Percentiles rank a stretch among this genome's conserved stretches.
Evolutionary conservation across 2,888 invertebrate species (phyloP).

Genomic region (Lycophotia porphyrea): DNA sequence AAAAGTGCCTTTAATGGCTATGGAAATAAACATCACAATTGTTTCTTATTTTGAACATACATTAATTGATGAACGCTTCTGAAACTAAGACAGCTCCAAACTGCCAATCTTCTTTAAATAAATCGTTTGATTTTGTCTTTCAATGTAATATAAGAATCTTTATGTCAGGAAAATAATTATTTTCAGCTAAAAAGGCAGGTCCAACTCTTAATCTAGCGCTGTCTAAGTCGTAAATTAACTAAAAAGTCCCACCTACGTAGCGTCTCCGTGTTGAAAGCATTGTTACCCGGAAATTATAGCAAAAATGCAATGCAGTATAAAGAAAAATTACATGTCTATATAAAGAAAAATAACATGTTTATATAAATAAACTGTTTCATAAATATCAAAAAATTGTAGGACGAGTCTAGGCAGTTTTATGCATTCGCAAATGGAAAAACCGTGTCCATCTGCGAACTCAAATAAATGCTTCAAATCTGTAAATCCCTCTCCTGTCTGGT

Average conservation of each 20-base stretch:
- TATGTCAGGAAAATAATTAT: not conserved
- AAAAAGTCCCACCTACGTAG: not conserved
- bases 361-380: not conserved
- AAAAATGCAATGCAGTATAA: constrained; percentile 5
- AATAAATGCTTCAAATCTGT: not conserved
- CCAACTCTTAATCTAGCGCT: not conserved
- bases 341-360: constrained; percentile 6
- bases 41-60: too few relatives aligned
- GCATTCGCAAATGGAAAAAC: not conserved
- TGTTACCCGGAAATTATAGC: constrained; percentile 3
- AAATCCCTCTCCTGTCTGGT: not conserved
- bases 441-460: not conserved
- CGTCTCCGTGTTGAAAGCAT: not conserved
- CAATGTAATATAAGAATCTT: not conserved
- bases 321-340: constrained; percentile 1
- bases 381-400: not conserved
- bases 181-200: not conserved
- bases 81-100: too few relatives aligned
- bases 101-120: not conserved
- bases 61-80: too few relatives aligned
- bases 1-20: not conserved
- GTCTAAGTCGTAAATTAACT: not conserved
- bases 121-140: not conserved
- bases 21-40: too few relatives aligned
- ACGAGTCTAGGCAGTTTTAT: not conserved